Conservation (phyloP, 2,888 invertebrate genomes). For the Thysanoteuthis rhombus region DNA sequence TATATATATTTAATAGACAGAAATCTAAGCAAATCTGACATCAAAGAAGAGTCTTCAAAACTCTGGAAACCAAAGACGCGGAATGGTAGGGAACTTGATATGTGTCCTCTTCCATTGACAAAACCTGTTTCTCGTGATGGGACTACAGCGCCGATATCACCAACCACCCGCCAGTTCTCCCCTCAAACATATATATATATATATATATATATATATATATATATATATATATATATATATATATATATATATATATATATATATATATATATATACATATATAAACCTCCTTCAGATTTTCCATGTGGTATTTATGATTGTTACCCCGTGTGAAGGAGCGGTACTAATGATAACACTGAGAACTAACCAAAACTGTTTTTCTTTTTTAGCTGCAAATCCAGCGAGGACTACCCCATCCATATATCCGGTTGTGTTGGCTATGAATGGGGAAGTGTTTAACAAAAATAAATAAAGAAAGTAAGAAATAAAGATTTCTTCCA, state of each 20-base stretch:
- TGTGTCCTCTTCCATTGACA: background rate
- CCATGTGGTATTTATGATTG: background rate
- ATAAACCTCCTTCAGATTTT: background rate
- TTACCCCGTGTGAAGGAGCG: background rate
- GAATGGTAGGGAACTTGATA: background rate
- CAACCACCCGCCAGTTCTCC: background rate
- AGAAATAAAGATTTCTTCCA: background rate
- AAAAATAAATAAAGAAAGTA: background rate
- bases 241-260: background rate
- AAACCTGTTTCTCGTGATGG: background rate
- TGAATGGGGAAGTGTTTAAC: background rate
- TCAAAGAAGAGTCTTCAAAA: background rate
- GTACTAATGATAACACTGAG: background rate
- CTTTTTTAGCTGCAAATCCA: background rate
- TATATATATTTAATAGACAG: too few species aligned
- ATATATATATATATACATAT: background rate
- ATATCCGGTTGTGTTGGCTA: background rate
- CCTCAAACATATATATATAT: too few species aligned
- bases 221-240: too few species aligned
- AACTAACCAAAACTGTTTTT: background rate
- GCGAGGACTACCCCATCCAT: background rate
- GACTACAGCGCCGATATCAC: background rate
- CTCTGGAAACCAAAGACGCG: background rate
- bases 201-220: too few species aligned
- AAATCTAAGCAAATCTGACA: background rate